Percentiles rank a stretch among this genome's conserved stretches.
phyloP scores from a whole-genome alignment of 1,140 invertebrate genomes.

The Brachionus koreanus region DNA sequence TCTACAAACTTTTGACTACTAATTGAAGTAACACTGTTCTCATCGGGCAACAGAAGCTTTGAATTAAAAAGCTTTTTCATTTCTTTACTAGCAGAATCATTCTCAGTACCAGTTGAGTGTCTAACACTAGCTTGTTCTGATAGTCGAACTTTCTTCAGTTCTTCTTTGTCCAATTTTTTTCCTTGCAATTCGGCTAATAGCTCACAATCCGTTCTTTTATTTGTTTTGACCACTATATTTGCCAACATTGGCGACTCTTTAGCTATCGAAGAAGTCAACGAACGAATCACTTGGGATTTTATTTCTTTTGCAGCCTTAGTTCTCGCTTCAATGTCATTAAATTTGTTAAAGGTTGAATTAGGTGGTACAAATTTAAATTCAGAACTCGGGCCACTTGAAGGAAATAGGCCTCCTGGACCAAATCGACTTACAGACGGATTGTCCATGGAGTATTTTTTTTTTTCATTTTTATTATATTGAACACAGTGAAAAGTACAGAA shows the following conservation, averaged over 20 bases:
- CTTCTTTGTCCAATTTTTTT: conserved; percentile 32
- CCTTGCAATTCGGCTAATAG: not conserved
- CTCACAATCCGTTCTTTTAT: conserved; percentile 12
- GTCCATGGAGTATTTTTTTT: conserved; percentile 16
- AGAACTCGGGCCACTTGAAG: not conserved
- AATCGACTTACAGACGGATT: not conserved
- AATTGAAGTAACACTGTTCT: conserved; percentile 1
- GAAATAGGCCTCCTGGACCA: not conserved
- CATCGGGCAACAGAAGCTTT: conserved; percentile 18
- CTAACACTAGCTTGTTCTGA: not conserved
- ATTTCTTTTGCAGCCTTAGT: conserved; percentile 8
- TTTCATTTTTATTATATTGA: conserved; percentile 22
- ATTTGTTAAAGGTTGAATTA: conserved; percentile 12
- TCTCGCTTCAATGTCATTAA: not conserved
- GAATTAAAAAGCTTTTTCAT: conserved; percentile 22
- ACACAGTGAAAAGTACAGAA: conserved; percentile 35
- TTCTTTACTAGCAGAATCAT: conserved; percentile 21
- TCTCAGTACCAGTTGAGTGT: not conserved
- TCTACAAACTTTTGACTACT: conserved; percentile 37
- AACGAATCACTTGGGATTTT: conserved; percentile 8
- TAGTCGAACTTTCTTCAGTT: conserved; percentile 20
- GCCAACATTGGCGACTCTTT: conserved; percentile 15
- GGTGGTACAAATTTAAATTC: conserved; percentile 28
- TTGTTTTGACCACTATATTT: conserved; percentile 32
- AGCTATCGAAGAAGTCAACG: conserved; percentile 14